Base-by-base conservation (phyloP, 1,140 invertebrate genomes). In the Cotesia glomerata region DNA sequence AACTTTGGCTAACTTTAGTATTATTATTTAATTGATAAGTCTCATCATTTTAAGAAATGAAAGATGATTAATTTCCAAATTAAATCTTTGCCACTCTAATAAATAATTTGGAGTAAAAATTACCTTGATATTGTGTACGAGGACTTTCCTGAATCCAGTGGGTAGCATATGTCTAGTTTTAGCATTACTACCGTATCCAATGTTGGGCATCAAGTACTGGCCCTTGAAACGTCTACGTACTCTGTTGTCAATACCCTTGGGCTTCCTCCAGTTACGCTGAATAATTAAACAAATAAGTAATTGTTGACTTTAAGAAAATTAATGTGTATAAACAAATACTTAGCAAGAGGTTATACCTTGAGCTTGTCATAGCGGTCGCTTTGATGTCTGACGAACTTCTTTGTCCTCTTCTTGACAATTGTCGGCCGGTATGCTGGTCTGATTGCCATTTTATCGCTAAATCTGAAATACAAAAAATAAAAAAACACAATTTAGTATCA, bases 161-260 rank as follows among this genome's bases (percentile, higher is more conserved):
- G 97, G 98, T 52, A 99, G 91, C 92, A 99, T 95, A 85, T 99
- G 97, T 85, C 93, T 93, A 51, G 97, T 98, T 80, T 94, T 95
- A 83, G 95, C 95, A 84, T 94, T 95, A 76, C 96, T 96, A 81
- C 98, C 98, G 88, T 99, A 99, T 93, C 98, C 98, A 89, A 99
- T 98, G 82, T 94, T 98, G 56, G 98, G 98, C 98, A 99, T 99
- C 88, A 96, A 89, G 84, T 95, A 97, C 85, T 99, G 97, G 32
- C 98, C 98, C 93, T 99, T 99, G 89, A 99, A 99, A 77, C 97
- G 91, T 82, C 98, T 93, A 77, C 98, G 92, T 8, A 99, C 98
- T 89, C 98, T 93, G 92, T 99, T 99, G 88, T 99, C 98, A 90
- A 99, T 99, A 98, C 98, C 96, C 85, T 96, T 96, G 0, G 96